Base-by-base conservation (phyloP, 2,888 invertebrate species). In the Lithophane socia region DNA sequence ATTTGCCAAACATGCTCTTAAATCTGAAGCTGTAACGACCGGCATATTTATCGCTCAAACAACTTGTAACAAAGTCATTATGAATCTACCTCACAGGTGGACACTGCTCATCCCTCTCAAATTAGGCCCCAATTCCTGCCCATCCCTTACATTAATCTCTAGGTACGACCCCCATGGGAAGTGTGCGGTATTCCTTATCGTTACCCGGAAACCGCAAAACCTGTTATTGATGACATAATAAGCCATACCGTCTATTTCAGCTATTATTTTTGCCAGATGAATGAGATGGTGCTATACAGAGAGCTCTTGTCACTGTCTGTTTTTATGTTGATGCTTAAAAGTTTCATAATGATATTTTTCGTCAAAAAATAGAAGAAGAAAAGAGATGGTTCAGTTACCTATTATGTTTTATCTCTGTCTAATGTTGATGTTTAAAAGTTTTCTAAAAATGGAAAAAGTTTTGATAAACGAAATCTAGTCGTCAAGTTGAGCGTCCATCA, bases 221-320 rank as follows among this genome's bases (percentile, higher is more conserved):
- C 64, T 73, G 67, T 80, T 86, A 80, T 83, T 86, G 76, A 78
- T 87, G 80, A 64, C 58, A 69, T 70, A 75, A 72, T 79, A 79
- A 79, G 75, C 79, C 73, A 65, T 78, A n/a, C 9, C 60, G 47
- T 74, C 66, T 75, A 56, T 75, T 81, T 73, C 24, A 29, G 1
- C 56, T 54, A 73, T 73, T 71, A 68, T 52, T 84, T 76, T 73
- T 18, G 3, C 13, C 16, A 47, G 37, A 64, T 37, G 58, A 77
- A 61, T 58, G 66, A 73, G 80, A 71, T 37, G 29, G 52, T 18
- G 16, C n/a, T 72, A 47, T 29, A 18, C 13, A n/a, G 0, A 64
- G 42, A 54, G 10, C 2, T 66, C 12, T 29, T 21, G 13, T 78
- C 65, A n/a, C 70, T 49, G 29, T 29, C 29, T 29, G 29, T 52